A percentile compares a stretch with the other conserved stretches of the same genome.
These are phyloP conservation scores for Scelioninae gen. 2 DNA, from an alignment of 2,888 invertebrate genomes.

Conservation along the genomic window DNA sequence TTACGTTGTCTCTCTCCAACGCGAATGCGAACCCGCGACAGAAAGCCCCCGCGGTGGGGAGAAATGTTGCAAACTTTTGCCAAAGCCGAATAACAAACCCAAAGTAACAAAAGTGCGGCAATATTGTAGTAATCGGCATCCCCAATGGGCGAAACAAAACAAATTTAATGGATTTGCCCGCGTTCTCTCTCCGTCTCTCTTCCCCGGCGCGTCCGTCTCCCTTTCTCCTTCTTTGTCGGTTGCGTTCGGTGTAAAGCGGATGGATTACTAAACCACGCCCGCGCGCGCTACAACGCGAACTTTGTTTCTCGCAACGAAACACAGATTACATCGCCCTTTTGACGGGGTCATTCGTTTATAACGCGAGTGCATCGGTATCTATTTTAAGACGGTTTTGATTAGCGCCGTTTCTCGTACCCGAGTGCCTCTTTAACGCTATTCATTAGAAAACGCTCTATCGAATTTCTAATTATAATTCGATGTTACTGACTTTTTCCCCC, in stretches of 20 bases:
- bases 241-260: conserved; percentile 54
- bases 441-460: conserved; percentile 47
- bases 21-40: too few species aligned
- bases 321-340: conserved; percentile 53
- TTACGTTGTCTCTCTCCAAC: too few species aligned
- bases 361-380: conserved; percentile 49
- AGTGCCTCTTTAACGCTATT: conserved; percentile 28
- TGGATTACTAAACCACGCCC: conserved; percentile 59
- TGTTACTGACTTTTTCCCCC: conserved; percentile 35
- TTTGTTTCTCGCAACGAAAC: conserved; percentile 52
- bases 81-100: too few species aligned
- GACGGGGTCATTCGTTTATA: conserved; percentile 54
- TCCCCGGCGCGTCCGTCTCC: conserved; percentile 37
- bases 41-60: too few species aligned
- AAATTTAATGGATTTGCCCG: conserved; percentile 19
- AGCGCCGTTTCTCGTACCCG: conserved; percentile 18
- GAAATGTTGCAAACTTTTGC: too few species aligned
- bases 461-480: conserved; percentile 47
- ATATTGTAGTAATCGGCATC: too few species aligned
- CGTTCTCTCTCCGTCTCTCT: conserved; percentile 21
- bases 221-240: conserved; percentile 53
- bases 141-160: conserved; percentile 10
- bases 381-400: conserved; percentile 52
- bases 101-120: too few species aligned
- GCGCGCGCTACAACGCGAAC: conserved; percentile 50